These are phyloP conservation scores for Tretioscincus oriximinensis DNA, from an alignment of 2,113 vertebrate genomes.

Conservation along the genomic window DNA sequence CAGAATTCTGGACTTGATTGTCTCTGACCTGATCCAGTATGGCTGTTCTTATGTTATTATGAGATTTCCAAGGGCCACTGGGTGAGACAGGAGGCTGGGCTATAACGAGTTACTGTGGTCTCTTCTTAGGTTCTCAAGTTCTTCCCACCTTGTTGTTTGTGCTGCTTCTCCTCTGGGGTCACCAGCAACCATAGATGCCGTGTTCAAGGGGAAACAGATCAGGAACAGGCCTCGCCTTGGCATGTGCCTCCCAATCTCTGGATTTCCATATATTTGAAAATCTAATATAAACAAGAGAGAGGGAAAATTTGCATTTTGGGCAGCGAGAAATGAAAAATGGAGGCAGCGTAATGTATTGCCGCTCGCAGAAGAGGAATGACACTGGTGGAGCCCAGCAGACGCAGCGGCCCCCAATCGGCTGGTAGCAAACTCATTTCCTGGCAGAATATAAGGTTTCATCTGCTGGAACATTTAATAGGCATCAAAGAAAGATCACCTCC, in stretches of 20 bases:
- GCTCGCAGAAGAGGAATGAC: slow-evolving; percentile 76
- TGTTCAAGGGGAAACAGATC: slow-evolving; percentile 70
- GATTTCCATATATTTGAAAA: slow-evolving; percentile 89
- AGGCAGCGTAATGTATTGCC: slow-evolving; percentile 76
- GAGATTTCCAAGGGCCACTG: too few relatives aligned
- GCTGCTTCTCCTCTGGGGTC: background rate
- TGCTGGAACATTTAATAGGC: slow-evolving; percentile 81
- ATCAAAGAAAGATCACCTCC: slow-evolving; percentile 77
- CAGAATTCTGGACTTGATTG: too few relatives aligned
- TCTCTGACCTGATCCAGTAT: too few relatives aligned
- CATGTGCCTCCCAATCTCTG: slow-evolving; percentile 80
- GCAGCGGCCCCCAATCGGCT: slow-evolving; percentile 72
- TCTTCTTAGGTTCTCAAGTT: background rate
- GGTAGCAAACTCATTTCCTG: slow-evolving; percentile 83
- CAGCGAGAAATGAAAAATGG: slow-evolving; percentile 84
- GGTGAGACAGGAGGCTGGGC: too few relatives aligned
- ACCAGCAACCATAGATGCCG: slow-evolving; percentile 64
- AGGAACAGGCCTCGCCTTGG: slow-evolving; percentile 74
- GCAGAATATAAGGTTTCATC: slow-evolving; percentile 80
- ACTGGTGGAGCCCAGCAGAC: slow-evolving; percentile 70
- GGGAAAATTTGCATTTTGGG: slow-evolving; percentile 79
- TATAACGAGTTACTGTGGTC: too few relatives aligned
- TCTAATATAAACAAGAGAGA: slow-evolving; percentile 85
- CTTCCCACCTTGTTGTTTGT: background rate
- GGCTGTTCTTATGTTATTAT: too few relatives aligned